phyloP scores from a whole-genome alignment of 2,113 vertebrate genomes.

The Alethe diademata region DNA sequence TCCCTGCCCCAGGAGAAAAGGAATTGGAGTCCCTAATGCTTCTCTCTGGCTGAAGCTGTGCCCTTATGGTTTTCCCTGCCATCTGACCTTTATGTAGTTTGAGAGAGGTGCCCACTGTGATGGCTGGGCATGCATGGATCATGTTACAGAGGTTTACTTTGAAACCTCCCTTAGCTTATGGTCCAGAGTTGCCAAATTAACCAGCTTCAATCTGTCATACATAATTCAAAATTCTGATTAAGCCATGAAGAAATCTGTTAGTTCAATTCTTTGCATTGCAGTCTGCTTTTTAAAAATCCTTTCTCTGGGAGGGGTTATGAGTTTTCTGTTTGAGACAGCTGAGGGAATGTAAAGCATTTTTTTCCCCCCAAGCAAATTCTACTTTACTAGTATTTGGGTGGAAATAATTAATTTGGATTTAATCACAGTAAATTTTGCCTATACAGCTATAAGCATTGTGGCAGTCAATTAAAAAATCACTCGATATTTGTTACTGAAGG shows the following conservation, averaged over 20 bases:
- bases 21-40: neutral
- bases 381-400: neutral
- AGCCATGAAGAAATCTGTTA: neutral
- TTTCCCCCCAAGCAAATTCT: neutral
- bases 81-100: neutral
- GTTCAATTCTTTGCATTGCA: neutral
- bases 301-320: neutral
- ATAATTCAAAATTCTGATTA: neutral
- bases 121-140: accelerated
- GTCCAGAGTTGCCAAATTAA: neutral
- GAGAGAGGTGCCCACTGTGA: neutral
- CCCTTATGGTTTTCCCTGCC: neutral
- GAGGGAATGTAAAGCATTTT: neutral
- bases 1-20: neutral
- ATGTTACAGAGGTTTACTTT: neutral
- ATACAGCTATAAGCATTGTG: neutral
- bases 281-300: neutral
- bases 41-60: neutral
- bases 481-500: neutral
- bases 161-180: neutral
- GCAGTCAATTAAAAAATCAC: neutral
- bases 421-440: neutral
- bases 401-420: conserved; percentile 19
- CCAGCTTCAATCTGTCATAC: neutral
- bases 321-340: neutral